Evolutionary conservation across 2,113 vertebrate genomes (phyloP).

Genomic region (Paradoxurus hermaphroditus): DNA sequence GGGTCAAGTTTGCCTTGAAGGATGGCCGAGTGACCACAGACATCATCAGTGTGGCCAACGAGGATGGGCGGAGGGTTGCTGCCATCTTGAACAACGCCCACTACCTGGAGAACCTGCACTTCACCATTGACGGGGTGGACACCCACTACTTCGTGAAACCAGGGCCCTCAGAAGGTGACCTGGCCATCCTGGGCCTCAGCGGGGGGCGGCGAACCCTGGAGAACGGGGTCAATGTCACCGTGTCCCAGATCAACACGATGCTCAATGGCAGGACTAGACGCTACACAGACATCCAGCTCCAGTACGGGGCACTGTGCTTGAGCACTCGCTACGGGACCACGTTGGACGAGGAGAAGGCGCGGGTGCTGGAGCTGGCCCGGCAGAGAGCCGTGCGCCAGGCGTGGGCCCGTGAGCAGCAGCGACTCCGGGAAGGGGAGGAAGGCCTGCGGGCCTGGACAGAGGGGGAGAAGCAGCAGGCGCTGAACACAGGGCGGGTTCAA

Average conservation of each 20-base stretch:
- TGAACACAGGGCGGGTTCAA: slow-evolving; percentile 92
- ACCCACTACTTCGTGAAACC: slow-evolving; percentile 96
- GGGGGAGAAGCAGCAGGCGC: slow-evolving; percentile 95
- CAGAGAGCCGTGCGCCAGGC: slow-evolving; percentile 92
- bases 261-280: slow-evolving; percentile 95
- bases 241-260: slow-evolving; percentile 96
- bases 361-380: slow-evolving; percentile 93
- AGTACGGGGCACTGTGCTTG: slow-evolving; percentile 88
- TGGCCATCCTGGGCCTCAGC: slow-evolving; percentile 94
- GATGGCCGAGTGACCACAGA: slow-evolving; percentile 92
- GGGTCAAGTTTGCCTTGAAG: slow-evolving; percentile 95
- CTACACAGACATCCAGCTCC: slow-evolving; percentile 96
- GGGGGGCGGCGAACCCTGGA: slow-evolving; percentile 94
- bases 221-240: slow-evolving; percentile 96
- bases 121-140: slow-evolving; percentile 93
- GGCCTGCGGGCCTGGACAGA: slow-evolving; percentile 96
- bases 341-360: slow-evolving; percentile 93
- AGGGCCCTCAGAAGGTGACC: slow-evolving; percentile 91
- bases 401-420: slow-evolving; percentile 94
- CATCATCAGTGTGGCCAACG: slow-evolving; percentile 96
- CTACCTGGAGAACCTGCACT: slow-evolving; percentile 95
- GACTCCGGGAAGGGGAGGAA: slow-evolving; percentile 96
- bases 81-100: slow-evolving; percentile 93
- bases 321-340: slow-evolving; percentile 96
- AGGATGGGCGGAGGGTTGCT: slow-evolving; percentile 93